Evolutionary conservation across 2,888 invertebrate genomes (phyloP), one percentile per base, ranked within the genome.

Genomic region (Pemphredon lugubris): DNA sequence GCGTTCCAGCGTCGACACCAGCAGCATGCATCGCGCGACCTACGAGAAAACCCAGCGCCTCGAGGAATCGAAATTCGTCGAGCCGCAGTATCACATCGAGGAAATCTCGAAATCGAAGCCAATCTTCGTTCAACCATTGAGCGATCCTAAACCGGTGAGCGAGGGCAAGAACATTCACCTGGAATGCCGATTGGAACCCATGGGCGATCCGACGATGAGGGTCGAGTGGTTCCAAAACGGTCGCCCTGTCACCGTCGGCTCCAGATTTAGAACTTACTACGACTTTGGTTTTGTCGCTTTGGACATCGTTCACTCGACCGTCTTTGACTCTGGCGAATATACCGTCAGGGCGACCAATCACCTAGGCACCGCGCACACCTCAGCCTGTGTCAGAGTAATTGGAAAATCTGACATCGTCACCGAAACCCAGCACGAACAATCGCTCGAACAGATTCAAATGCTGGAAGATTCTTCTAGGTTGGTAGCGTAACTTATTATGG

Each of bases 261-360:
- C 97, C 45, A 93, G 98, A 86, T 98, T 98, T 92, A 94, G 95
- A 87, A 97, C 98, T 20, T 97, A 97, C 88, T 96, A 97, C 86
- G 99, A 99, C 88, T 99, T 99, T 89, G 99, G 99, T 14, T 98
- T 97, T 89, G 97, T 99, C 57, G 97, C 98, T 34, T 91, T 99
- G 80, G 99, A 99, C 86, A 97, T 99, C 68, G 94, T 98, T 73
- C 96, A 98, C 87, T 95, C 97, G 16, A 97, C 96, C 59, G 95
- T 97, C n/a, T 92, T 96, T 66, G 99, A 99, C 90, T 95, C 97
- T 34, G 98, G 98, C 54, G 97, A 97, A 91, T 99, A 99, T 87
- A 98, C 97, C 0, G 96, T 95, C 42, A 92, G 96, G 73, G 98
- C 98, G 23, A 96, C 96, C 0, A 99, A 99, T 87, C 96, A 96